A percentile compares a stretch with the other conserved stretches of the same genome.
Conservation (phyloP, 2,113 vertebrate species). For the Podarcis raffonei region DNA sequence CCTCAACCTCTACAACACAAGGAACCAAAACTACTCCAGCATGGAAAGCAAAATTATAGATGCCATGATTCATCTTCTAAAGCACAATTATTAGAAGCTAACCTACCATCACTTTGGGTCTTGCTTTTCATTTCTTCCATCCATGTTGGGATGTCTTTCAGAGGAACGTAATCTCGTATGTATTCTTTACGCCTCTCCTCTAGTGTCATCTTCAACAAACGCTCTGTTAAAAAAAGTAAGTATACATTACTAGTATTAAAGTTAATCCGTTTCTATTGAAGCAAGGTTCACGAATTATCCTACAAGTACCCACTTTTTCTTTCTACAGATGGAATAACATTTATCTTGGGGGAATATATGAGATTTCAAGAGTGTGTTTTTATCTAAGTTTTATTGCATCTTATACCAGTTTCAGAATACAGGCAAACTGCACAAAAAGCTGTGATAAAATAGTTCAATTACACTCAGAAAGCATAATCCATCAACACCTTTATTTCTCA, state of each 20-base stretch:
- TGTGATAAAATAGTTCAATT: background rate
- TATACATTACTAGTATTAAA: background rate
- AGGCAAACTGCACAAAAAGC: background rate
- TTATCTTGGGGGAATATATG: background rate
- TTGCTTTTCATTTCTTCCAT: slow-evolving; percentile 80
- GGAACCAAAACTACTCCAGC: no score
- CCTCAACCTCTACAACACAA: background rate
- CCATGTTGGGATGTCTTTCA: slow-evolving; percentile 87
- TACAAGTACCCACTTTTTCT: background rate
- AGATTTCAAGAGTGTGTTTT: background rate
- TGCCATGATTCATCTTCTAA: background rate
- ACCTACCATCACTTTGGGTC: slow-evolving; percentile 78
- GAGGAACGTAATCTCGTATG: slow-evolving; percentile 76
- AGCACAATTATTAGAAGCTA: background rate
- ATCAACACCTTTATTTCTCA: background rate
- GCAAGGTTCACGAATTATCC: background rate
- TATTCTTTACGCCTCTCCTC: slow-evolving; percentile 94
- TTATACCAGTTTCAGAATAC: background rate
- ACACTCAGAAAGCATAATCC: background rate
- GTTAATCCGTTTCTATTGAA: background rate
- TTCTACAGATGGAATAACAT: background rate
- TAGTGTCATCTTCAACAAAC: slow-evolving; percentile 86
- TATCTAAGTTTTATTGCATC: background rate
- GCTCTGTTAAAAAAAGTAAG: slow-evolving; percentile 77
- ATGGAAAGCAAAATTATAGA: background rate